Conservation (phyloP, 2,113 vertebrate species). For the Vulpes lagopus region DNA sequence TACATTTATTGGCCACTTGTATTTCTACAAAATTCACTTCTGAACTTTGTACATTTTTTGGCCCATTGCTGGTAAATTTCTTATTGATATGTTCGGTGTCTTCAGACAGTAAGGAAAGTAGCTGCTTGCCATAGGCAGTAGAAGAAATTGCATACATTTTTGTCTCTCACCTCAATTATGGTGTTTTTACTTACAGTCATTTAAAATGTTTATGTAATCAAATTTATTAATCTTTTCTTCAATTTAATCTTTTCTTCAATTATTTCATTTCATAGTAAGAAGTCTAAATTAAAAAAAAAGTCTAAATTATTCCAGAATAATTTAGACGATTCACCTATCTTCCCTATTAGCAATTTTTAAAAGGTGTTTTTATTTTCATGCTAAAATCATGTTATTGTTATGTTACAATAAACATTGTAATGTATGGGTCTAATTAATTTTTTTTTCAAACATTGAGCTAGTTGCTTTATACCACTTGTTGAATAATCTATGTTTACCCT, state of each 20-base stretch:
- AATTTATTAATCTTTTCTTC: background rate
- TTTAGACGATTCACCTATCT: background rate
- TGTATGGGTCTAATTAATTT: background rate
- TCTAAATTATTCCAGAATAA: conserved; percentile 8
- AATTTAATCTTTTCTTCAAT: background rate
- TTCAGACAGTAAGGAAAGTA: background rate
- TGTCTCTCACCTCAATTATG: conserved; percentile 16
- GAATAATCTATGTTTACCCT: background rate
- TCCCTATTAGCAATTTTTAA: background rate
- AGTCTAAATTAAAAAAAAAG: conserved; percentile 9
- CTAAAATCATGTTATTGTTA: conserved; percentile 7
- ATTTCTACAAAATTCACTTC: background rate
- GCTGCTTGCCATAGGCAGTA: background rate
- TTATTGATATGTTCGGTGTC: background rate
- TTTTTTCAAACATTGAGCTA: background rate
- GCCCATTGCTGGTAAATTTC: background rate
- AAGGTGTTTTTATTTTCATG: conserved; percentile 24
- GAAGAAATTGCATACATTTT: background rate
- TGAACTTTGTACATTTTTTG: background rate
- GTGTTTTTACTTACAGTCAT: background rate
- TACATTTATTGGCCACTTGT: background rate
- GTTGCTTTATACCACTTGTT: background rate
- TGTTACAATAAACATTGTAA: background rate
- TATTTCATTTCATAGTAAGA: conserved; percentile 46
- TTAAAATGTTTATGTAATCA: conserved; percentile 11